These are phyloP conservation scores for Oikopleura albicans DNA, from an alignment of 23 tunicate species.

Conservation along the genomic window DNA sequence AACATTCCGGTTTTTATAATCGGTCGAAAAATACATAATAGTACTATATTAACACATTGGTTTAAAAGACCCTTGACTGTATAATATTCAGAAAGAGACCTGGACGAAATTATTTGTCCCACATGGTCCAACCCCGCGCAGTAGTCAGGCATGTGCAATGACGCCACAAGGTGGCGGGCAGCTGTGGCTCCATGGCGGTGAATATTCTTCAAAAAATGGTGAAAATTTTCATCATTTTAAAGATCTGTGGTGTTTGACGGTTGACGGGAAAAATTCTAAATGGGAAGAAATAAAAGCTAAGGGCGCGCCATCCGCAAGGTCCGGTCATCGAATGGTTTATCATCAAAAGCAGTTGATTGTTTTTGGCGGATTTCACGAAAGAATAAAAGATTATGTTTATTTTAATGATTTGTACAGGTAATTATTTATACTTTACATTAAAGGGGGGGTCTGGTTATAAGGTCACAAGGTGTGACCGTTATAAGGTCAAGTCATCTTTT, in stretches of 20 bases:
- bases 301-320: slow-evolving; percentile 58
- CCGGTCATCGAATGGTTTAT: slow-evolving; percentile 62
- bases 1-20: no score
- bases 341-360: slow-evolving; percentile 42
- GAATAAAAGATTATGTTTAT: slow-evolving; percentile 34
- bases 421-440: background rate
- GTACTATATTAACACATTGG: no score
- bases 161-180: slow-evolving; percentile 75
- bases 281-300: slow-evolving; percentile 53
- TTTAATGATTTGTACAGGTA: slow-evolving; percentile 43
- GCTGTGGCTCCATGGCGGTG: slow-evolving; percentile 81
- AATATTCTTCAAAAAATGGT: slow-evolving; percentile 58
- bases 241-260: slow-evolving; percentile 43
- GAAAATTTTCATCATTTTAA: slow-evolving; percentile 61
- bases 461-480: no score
- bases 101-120: slow-evolving; percentile 51
- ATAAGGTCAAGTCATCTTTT: no score
- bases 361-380: slow-evolving; percentile 82
- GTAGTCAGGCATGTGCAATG: slow-evolving; percentile 65
- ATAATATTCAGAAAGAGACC: slow-evolving; percentile 25
- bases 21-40: no score
- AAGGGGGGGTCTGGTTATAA: no score
- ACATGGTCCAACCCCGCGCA: slow-evolving; percentile 60
- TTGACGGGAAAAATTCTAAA: slow-evolving; percentile 27
- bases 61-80: no score